A percentile compares a stretch with the other conserved stretches of the same genome.
Evolutionary conservation across 2,113 vertebrate species (phyloP).

Genomic region (Ornithorhynchus anatinus): DNA sequence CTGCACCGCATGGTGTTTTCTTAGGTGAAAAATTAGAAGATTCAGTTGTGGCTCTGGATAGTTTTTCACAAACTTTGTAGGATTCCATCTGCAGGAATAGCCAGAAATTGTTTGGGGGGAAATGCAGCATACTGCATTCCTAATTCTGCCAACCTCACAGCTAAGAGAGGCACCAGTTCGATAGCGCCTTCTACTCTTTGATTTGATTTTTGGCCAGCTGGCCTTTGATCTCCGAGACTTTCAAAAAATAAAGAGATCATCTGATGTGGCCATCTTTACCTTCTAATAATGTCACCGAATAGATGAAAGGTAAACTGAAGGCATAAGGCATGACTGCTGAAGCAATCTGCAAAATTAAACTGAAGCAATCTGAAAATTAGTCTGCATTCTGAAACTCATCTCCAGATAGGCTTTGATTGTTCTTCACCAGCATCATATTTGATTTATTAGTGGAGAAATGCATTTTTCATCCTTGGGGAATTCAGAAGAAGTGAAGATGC

Average conservation of each 20-base stretch:
- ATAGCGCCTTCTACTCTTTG: background rate
- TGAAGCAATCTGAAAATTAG: background rate
- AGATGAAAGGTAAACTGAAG: background rate
- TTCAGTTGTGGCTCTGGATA: conserved; percentile 1
- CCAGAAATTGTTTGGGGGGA: conserved; percentile 48
- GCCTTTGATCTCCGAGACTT: background rate
- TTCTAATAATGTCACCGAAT: rapidly evolving
- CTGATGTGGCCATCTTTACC: background rate
- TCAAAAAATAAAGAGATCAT: background rate
- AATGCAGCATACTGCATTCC: background rate
- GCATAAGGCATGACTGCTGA: background rate
- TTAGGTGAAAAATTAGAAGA: too few relatives aligned
- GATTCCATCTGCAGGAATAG: conserved; percentile 10
- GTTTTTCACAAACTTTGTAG: conserved; percentile 31
- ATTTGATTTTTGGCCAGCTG: background rate
- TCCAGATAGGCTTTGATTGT: too few relatives aligned
- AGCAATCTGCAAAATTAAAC: rapidly evolving
- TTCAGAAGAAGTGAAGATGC: too few relatives aligned
- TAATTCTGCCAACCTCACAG: background rate
- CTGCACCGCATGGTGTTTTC: too few relatives aligned
- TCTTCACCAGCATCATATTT: too few relatives aligned
- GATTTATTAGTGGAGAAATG: too few relatives aligned
- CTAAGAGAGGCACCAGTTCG: background rate
- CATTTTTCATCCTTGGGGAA: too few relatives aligned
- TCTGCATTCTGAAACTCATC: too few relatives aligned